phyloP scores from a whole-genome alignment of 2,113 vertebrate genomes.

The Canis aureus region DNA sequence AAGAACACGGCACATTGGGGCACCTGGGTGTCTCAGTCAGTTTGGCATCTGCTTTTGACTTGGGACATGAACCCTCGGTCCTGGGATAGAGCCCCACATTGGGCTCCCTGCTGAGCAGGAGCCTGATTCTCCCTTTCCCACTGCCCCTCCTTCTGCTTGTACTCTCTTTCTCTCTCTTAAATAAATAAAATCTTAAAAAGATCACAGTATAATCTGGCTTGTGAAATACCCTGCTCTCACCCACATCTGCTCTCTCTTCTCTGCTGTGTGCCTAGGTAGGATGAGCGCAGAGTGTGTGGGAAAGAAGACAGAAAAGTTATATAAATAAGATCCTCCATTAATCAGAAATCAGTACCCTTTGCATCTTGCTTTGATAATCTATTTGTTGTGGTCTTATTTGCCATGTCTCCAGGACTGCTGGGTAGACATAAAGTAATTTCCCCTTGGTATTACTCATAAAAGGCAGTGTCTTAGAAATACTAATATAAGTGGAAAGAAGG shows the following conservation, averaged over 20 bases:
- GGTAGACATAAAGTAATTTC: conserved; percentile 57
- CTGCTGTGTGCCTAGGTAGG: neutral
- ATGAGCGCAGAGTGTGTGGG: conserved; percentile 54
- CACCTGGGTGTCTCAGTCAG: no score
- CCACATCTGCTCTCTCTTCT: neutral
- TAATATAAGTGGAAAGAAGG: conserved; percentile 71
- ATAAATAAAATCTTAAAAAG: neutral
- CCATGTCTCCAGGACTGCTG: neutral
- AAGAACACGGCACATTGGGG: no score
- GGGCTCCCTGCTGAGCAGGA: no score
- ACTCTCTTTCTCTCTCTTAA: no score
- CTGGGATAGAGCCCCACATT: no score
- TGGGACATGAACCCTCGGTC: no score
- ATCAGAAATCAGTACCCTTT: conserved; percentile 65
- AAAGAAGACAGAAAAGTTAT: conserved; percentile 49
- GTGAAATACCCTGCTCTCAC: neutral
- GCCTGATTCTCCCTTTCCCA: no score
- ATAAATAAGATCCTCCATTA: conserved; percentile 29
- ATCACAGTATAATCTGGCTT: neutral
- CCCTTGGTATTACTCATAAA: conserved; percentile 67
- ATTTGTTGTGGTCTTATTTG: conserved; percentile 20
- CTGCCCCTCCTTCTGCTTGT: no score
- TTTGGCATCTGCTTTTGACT: no score
- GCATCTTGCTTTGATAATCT: conserved; percentile 32
- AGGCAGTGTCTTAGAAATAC: conserved; percentile 66